Evolutionary conservation across 2,797 vertebrate species (phyloP), one percentile per base, ranked within the genome.

Genomic region (Protosalanx chinensis): DNA sequence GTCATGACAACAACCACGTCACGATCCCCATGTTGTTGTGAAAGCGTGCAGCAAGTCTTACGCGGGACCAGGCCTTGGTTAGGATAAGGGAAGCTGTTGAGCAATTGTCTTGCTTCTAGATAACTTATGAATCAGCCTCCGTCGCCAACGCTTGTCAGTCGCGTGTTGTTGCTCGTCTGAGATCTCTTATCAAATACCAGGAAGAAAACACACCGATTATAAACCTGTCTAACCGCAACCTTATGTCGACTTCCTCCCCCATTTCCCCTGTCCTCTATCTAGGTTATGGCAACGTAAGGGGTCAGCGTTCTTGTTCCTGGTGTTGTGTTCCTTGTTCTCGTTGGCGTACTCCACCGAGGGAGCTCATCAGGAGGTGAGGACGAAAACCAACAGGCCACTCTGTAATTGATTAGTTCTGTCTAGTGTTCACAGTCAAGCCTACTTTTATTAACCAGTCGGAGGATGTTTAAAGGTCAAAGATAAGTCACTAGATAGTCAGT

Each of bases 271-370:
- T 65, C 67, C 74, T 6, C n/a, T 68, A 20, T 72, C 74, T 84
- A 99, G 97, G 78, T 92, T 99, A 86, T 97, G 96, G 96, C 92
- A 93, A 76, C 93, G 93, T 74, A 92, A 95, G 84, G 93, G 91
- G 76, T 59, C 87, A 68, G 93, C 97, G 85, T 88, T 92, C 76
- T 90, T 91, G 67, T 81, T 91, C 87, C 78, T 95, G 84, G 87
- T 96, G 84, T 88, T 92, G 67, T 93, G 96, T 82, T 91, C 90
- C 74, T 62, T 93, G 75, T 95, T 98, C 83, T 93, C 93, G 82
- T 64, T 93, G 78, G 87, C 89, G 74, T 99, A 99, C 91, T 98
- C 93, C 84, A 90, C 94, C 74, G 96, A 99, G 86, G 98, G 98
- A 90, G 69, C 88, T 16, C 98, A 99, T 91, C 97, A 99, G 85